phyloP scores from a whole-genome alignment of 2,113 vertebrate species.

The Paralichthys olivaceus region DNA sequence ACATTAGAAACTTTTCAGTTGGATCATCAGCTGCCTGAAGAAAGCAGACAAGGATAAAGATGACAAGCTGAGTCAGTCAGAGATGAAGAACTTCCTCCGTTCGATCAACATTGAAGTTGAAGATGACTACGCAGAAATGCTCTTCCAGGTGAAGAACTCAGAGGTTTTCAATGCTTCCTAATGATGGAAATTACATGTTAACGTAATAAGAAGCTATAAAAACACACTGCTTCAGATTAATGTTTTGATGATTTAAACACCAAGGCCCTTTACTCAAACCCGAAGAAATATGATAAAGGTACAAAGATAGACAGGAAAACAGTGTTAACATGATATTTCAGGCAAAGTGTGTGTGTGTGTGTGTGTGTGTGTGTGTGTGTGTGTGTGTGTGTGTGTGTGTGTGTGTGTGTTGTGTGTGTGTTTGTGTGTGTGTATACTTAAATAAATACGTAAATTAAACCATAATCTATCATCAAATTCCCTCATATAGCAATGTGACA shows the following conservation, averaged over 20 bases:
- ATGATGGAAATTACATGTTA: neutral
- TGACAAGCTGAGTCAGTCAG: constrained; percentile 90
- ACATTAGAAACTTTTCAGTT: constrained; percentile 83
- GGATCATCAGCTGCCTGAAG: constrained; percentile 91
- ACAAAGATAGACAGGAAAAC: neutral
- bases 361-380: too few species aligned
- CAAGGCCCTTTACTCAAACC: neutral
- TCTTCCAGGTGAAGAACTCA: constrained; percentile 87
- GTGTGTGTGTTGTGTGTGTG: too few species aligned
- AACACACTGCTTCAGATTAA: neutral
- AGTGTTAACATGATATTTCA: neutral
- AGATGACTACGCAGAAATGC: constrained; percentile 86
- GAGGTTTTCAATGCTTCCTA: neutral
- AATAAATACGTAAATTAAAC: too few species aligned
- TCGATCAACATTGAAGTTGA: constrained; percentile 92
- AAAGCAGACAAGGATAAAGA: constrained; percentile 96
- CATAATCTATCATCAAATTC: neutral
- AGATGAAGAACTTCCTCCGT: constrained; percentile 91
- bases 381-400: too few species aligned
- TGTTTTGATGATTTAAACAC: neutral
- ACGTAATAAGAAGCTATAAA: neutral
- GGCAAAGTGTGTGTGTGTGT: too few species aligned
- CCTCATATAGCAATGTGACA: constrained; percentile 88
- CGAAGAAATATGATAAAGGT: neutral
- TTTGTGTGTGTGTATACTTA: too few species aligned